These are phyloP conservation scores for Meliscaeva auricollis DNA, from an alignment of 2,888 invertebrate species.

Conservation along the genomic window DNA sequence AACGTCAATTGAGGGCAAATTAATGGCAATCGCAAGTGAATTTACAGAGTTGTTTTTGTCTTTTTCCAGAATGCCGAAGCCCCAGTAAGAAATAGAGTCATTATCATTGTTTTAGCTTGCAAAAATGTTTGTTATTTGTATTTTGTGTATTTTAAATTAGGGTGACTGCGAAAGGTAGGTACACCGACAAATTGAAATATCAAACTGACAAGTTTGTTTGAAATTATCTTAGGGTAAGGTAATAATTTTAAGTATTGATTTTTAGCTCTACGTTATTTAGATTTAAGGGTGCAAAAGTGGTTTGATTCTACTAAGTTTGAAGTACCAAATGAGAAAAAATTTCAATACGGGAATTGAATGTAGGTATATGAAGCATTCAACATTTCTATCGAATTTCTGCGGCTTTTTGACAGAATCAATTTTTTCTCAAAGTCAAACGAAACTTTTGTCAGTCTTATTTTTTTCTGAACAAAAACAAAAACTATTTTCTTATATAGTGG, in stretches of 20 bases:
- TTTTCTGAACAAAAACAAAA: too few species aligned
- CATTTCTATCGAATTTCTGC: too few species aligned
- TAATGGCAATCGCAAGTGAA: conserved; percentile 66
- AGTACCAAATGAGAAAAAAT: too few species aligned
- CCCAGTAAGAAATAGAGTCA: conserved; percentile 13
- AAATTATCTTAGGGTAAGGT: conserved; percentile 6
- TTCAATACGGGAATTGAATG: too few species aligned
- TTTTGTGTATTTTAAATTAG: background rate
- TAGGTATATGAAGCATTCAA: too few species aligned
- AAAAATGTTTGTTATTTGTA: conserved; percentile 1
- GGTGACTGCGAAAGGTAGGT: conserved; percentile 11
- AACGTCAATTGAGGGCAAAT: conserved; percentile 80
- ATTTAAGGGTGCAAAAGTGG: too few species aligned
- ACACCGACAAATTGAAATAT: conserved; percentile 21
- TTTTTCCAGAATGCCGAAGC: conserved; percentile 11
- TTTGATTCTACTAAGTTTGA: too few species aligned
- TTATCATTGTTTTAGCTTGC: background rate
- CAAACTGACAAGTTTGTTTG: conserved; percentile 2
- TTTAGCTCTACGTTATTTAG: background rate
- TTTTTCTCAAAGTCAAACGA: too few species aligned
- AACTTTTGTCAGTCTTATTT: too few species aligned
- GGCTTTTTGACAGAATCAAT: too few species aligned
- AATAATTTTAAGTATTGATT: conserved; percentile 26
- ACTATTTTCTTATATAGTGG: too few species aligned
- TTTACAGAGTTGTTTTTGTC: conserved; percentile 39